A percentile compares a stretch with the other conserved stretches of the same genome.
These are phyloP conservation scores for Scleropages formosus DNA, from an alignment of 2,797 vertebrate species.

Conservation along the genomic window DNA sequence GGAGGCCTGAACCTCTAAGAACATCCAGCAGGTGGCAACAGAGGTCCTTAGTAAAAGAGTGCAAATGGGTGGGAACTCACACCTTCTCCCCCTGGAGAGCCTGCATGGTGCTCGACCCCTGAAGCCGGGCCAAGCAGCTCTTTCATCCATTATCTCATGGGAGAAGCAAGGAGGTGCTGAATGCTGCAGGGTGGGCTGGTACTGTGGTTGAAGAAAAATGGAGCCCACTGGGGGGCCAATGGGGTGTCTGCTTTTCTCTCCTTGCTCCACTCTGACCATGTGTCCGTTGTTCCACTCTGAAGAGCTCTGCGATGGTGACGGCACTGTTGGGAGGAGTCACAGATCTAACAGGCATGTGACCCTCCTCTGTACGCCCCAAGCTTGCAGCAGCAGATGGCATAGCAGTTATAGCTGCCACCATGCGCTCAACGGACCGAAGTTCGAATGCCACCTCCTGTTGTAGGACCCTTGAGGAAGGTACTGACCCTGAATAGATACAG, in stretches of 20 bases:
- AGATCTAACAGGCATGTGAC: background rate
- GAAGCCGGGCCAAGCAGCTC: background rate
- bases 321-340: no score
- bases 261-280: background rate
- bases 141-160: background rate
- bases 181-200: no score
- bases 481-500: no score
- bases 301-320: background rate
- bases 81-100: no score
- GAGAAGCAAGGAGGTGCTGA: background rate
- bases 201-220: no score
- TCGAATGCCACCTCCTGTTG: no score
- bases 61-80: background rate
- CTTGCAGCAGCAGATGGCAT: no score
- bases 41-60: slow-evolving; percentile 21
- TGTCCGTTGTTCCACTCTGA: background rate
- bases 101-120: no score
- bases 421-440: no score
- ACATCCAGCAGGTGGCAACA: slow-evolving; percentile 37
- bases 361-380: no score
- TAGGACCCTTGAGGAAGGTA: no score
- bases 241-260: background rate
- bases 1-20: background rate
- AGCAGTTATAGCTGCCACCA: no score
- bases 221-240: background rate